Percentiles rank a stretch among this genome's conserved stretches.
Conservation (phyloP, 2,888 invertebrate genomes). For the Rhyacophila evoluta region DNA sequence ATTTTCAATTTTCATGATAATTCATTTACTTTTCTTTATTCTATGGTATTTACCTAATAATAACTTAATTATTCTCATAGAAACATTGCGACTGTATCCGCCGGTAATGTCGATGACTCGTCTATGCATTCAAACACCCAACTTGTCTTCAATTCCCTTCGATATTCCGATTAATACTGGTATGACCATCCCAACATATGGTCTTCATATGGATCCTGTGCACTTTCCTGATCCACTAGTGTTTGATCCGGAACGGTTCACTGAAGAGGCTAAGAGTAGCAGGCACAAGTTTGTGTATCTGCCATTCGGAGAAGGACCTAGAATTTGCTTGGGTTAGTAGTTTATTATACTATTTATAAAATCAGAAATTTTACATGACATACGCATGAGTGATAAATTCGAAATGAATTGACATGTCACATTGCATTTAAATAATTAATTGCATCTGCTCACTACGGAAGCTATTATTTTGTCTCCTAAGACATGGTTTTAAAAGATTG, state of each 20-base stretch:
- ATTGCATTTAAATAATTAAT: too few relatives aligned
- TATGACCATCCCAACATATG: conserved; percentile 60
- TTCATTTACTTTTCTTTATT: too few relatives aligned
- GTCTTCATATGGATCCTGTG: conserved; percentile 64
- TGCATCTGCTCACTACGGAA: too few relatives aligned
- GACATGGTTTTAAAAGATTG: too few relatives aligned
- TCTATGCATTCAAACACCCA: conserved; percentile 56
- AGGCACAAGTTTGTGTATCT: conserved; percentile 58
- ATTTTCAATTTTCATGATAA: too few relatives aligned
- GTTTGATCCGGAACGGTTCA: conserved; percentile 69
- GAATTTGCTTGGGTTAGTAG: conserved; percentile 60
- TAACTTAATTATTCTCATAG: conserved; percentile 56
- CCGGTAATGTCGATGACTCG: conserved; percentile 56
- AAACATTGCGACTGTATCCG: conserved; percentile 58
- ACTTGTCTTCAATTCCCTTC: conserved; percentile 47
- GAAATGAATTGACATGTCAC: too few relatives aligned
- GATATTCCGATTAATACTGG: conserved; percentile 48
- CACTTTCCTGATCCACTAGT: conserved; percentile 65
- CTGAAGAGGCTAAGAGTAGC: conserved; percentile 58
- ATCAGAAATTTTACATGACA: too few relatives aligned
- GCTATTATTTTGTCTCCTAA: too few relatives aligned
- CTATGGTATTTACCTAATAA: too few relatives aligned
- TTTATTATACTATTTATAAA: too few relatives aligned
- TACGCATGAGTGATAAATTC: too few relatives aligned
- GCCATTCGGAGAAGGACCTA: conserved; percentile 63